Conservation (phyloP, 2,888 invertebrate genomes). For the Brachyptera risi region DNA sequence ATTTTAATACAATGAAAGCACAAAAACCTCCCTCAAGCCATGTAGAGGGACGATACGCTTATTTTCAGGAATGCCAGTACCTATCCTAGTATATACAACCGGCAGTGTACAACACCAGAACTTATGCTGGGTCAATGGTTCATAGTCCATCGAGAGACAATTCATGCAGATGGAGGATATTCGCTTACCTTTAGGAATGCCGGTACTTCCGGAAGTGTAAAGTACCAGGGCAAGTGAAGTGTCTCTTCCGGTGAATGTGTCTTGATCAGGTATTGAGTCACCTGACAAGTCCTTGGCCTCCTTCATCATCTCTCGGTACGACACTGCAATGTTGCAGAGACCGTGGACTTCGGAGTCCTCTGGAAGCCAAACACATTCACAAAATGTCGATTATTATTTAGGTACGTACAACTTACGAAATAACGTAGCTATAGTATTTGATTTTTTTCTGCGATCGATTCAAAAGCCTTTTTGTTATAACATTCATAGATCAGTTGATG, state of each 20-base stretch:
- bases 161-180: background rate
- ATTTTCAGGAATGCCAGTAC: no score
- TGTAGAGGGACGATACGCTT: no score
- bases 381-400: background rate
- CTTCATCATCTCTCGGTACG: constrained; percentile 51
- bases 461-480: no score
- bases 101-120: no score
- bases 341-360: constrained; percentile 16
- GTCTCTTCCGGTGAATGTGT: constrained; percentile 34
- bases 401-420: background rate
- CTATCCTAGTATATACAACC: no score
- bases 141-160: no score
- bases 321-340: constrained; percentile 37
- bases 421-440: no score
- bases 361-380: background rate
- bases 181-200: constrained; percentile 72
- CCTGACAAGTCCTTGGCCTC: constrained; percentile 47
- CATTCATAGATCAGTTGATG: no score
- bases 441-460: no score
- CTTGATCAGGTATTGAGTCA: constrained; percentile 45
- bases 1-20: no score
- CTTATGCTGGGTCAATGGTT: no score
- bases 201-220: constrained; percentile 88
- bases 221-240: constrained; percentile 62
- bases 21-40: no score